A percentile compares a stretch with the other conserved stretches of the same genome.
phyloP scores from a whole-genome alignment of 2,888 invertebrate species.

The Anthophora plumipes region DNA sequence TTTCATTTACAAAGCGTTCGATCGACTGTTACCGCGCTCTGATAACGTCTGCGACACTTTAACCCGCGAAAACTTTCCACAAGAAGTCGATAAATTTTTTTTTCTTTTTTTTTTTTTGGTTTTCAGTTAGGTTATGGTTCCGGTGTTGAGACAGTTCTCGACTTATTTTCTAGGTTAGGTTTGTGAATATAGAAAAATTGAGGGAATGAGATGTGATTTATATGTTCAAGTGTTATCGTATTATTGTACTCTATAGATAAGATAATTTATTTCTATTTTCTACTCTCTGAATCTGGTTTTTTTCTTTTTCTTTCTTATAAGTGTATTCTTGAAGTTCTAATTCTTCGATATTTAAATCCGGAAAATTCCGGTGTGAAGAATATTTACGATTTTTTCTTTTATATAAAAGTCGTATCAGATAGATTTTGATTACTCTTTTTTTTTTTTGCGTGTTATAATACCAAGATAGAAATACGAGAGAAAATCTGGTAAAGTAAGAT shows the following conservation, averaged over 20 bases:
- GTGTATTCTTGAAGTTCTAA: too few relatives aligned
- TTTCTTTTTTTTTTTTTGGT: neutral
- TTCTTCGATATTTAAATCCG: too few relatives aligned
- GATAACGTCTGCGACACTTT: neutral
- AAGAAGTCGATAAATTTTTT: neutral
- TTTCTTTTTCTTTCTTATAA: neutral
- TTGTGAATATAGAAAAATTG: too few relatives aligned
- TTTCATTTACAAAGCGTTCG: slow-evolving; percentile 34
- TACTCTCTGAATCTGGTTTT: neutral
- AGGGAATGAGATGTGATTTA: too few relatives aligned
- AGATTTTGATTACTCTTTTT: neutral
- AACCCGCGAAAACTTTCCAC: neutral
- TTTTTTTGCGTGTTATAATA: neutral
- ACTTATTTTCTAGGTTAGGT: too few relatives aligned
- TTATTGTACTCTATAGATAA: neutral
- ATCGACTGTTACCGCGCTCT: neutral
- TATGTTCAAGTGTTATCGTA: neutral
- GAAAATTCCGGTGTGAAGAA: too few relatives aligned
- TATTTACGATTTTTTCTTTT: neutral
- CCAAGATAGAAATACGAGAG: neutral
- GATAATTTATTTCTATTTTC: neutral
- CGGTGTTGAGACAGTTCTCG: too few relatives aligned
- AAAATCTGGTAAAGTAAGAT: neutral
- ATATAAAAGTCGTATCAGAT: neutral
- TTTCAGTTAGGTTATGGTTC: neutral